Percentiles rank a stretch among this genome's conserved stretches.
These are phyloP conservation scores for Gracilinanus agilis DNA, from an alignment of 2,113 vertebrate species.

Conservation along the genomic window DNA sequence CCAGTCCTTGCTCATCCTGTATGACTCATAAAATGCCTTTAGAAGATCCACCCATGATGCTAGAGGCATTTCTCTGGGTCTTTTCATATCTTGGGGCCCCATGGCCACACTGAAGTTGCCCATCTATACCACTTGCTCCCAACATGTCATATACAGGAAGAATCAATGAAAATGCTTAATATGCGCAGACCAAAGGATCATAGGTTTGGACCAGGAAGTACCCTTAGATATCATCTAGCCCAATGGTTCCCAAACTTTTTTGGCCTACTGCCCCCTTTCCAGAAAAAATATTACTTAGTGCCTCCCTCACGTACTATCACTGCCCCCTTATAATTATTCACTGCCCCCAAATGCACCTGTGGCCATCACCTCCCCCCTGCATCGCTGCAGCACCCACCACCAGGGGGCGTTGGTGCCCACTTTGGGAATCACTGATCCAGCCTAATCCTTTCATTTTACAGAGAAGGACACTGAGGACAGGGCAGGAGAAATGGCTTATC, in stretches of 20 bases:
- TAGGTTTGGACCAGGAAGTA: neutral
- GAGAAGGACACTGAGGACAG: neutral
- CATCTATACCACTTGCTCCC: neutral
- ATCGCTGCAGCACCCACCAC: too few species aligned
- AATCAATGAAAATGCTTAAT: neutral
- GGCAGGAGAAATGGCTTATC: neutral
- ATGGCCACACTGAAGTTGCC: neutral
- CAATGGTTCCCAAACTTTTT: too few species aligned
- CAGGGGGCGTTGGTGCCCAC: too few species aligned
- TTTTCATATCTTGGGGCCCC: neutral
- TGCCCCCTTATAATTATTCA: too few species aligned
- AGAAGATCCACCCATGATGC: neutral
- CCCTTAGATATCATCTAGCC: neutral
- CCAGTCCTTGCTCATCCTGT: neutral
- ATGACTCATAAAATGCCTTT: neutral
- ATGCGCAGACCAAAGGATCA: neutral
- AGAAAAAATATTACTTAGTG: too few species aligned
- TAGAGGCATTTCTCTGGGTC: neutral
- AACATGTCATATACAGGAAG: neutral
- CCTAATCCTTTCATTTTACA: neutral
- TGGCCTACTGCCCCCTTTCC: too few species aligned
- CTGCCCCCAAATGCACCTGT: too few species aligned
- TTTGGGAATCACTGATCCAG: too few species aligned
- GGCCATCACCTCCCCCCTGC: too few species aligned
- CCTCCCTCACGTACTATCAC: too few species aligned